These are phyloP conservation scores for Melanotaenia maccullochi DNA, from an alignment of 2,797 vertebrate species.

Conservation along the genomic window DNA sequence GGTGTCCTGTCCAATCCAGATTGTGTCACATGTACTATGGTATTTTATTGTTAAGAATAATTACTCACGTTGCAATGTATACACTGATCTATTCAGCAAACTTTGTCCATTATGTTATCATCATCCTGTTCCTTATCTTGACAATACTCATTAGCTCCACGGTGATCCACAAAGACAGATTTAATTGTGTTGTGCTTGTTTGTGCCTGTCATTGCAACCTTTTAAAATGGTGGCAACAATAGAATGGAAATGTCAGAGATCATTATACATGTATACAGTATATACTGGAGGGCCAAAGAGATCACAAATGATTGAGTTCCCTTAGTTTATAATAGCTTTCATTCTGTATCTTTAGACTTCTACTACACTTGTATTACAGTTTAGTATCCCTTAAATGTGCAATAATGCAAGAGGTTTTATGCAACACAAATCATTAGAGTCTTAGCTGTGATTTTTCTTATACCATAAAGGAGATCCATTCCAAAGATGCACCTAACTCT, in stretches of 20 bases:
- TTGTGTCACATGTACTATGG: conserved; percentile 18
- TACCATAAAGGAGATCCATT: background rate
- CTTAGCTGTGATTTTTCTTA: background rate
- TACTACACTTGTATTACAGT: background rate
- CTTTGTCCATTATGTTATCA: conserved; percentile 48
- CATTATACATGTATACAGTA: conserved; percentile 5
- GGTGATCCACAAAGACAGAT: conserved; percentile 23
- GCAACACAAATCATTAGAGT: background rate
- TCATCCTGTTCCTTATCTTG: conserved; percentile 56
- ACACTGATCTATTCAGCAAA: conserved; percentile 50
- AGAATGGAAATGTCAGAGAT: conserved; percentile 26
- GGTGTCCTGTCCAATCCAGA: conserved; percentile 51
- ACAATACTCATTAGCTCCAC: conserved; percentile 53
- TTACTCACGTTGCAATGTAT: conserved; percentile 48
- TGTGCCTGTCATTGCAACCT: conserved; percentile 11
- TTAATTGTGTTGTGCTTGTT: conserved; percentile 12
- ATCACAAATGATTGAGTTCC: background rate
- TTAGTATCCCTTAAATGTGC: background rate
- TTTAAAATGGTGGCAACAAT: conserved; percentile 16
- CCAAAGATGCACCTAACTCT: background rate
- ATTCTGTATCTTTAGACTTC: background rate
- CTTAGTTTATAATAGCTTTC: background rate
- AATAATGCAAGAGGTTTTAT: background rate
- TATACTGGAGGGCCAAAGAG: background rate
- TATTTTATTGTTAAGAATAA: conserved; percentile 58